phyloP scores from a whole-genome alignment of 2,113 vertebrate species.

The Psephotus haematonotus region DNA sequence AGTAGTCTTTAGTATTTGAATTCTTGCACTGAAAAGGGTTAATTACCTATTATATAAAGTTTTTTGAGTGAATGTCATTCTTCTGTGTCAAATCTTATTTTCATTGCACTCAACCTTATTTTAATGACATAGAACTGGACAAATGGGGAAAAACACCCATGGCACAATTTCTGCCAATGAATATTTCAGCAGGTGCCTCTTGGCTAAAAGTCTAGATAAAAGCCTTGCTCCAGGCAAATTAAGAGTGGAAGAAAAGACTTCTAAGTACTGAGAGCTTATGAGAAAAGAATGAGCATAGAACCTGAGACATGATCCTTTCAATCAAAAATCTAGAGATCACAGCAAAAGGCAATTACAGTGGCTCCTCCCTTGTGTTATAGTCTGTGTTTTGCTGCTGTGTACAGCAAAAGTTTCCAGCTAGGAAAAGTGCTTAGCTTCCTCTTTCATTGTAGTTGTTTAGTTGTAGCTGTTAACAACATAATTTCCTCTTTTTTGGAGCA shows the following conservation, averaged over 20 bases:
- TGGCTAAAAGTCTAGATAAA: constrained; percentile 84
- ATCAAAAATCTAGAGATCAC: constrained; percentile 63
- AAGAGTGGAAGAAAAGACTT: constrained; percentile 76
- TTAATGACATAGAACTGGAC: constrained; percentile 79
- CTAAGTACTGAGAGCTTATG: constrained; percentile 70
- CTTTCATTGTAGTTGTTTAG: not conserved
- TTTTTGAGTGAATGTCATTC: constrained; percentile 56
- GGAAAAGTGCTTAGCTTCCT: not conserved
- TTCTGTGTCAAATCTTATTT: constrained; percentile 72
- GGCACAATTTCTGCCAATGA: constrained; percentile 81
- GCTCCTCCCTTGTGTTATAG: constrained; percentile 43
- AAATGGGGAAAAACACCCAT: constrained; percentile 77
- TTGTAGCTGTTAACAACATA: not conserved
- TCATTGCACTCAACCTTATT: constrained; percentile 53
- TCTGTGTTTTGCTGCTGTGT: constrained; percentile 27
- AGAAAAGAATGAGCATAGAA: constrained; percentile 59
- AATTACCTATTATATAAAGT: constrained; percentile 62
- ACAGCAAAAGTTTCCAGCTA: constrained; percentile 30
- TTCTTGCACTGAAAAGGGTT: constrained; percentile 61
- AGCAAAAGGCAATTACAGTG: constrained; percentile 34
- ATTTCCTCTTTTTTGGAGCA: not conserved
- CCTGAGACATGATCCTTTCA: constrained; percentile 62
- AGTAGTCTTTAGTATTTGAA: not conserved
- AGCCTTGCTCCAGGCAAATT: constrained; percentile 83
- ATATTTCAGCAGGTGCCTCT: constrained; percentile 84